A percentile compares a stretch with the other conserved stretches of the same genome.
Evolutionary conservation across 2,113 vertebrate genomes (phyloP).

Genomic region (Smithornis capensis): DNA sequence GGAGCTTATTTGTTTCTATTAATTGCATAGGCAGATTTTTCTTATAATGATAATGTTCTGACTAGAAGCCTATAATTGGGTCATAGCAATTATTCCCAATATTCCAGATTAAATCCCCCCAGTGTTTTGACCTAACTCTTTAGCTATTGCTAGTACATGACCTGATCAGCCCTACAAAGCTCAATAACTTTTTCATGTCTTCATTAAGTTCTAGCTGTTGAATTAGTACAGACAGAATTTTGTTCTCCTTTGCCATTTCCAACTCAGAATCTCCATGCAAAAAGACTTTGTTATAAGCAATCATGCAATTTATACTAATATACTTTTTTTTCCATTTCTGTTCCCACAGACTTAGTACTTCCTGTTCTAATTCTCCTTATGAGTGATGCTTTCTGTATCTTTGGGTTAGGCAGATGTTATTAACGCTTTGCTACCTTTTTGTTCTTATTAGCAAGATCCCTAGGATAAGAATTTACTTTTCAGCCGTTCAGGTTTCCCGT

Average conservation of each 20-base stretch:
- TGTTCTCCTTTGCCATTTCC: neutral
- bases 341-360: neutral
- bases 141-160: neutral
- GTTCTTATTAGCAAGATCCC: neutral
- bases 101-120: neutral
- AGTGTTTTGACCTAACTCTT: neutral
- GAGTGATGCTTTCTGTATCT: neutral
- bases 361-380: neutral
- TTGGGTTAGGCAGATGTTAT: neutral
- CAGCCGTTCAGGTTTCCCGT: neutral
- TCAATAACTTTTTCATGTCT: neutral
- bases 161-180: neutral
- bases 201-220: neutral
- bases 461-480: neutral
- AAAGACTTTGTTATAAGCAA: neutral
- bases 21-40: neutral
- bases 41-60: neutral
- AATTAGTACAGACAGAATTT: neutral
- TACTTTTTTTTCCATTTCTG: neutral
- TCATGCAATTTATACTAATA: neutral
- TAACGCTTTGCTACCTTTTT: neutral
- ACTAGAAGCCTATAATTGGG: neutral
- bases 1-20: neutral
- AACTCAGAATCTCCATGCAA: neutral
- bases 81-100: neutral